Evolutionary conservation across 1,140 invertebrate species (phyloP), one percentile per base, ranked within the genome.

Genomic region (Nautilus pompilius): DNA sequence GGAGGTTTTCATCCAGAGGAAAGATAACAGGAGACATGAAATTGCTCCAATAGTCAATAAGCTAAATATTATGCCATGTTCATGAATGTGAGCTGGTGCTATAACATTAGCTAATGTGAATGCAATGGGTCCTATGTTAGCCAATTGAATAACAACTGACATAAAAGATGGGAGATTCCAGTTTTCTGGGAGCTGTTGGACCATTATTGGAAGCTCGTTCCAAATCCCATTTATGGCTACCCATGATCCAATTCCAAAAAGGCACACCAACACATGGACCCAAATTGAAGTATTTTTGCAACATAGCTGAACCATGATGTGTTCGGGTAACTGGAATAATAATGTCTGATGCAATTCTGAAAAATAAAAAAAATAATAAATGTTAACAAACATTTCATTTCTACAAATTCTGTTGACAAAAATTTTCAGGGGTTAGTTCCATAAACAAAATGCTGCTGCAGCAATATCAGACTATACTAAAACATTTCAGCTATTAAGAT

Each of bases 121-220:
- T 0, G 87, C 53, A 0, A 94, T 70, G 1, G 93, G 90, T 8
- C 92, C 93, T n/a, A 95, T 53, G 82, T 96, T 96, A 0, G 92
- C 93, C 20, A 93, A 82, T 82, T 87, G 92, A 20, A 93, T 87
- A 56, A 92, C 85, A 41, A 95, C 84, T n/a, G 88, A 88, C 76
- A 95, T 87, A 75, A 92, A 90, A 0, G 93, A 91, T 0, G 93
- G 91, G 29, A 98, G 83, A 69, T 83, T 87, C 93, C 94, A 96
- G 75, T 87, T 86, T 85, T 97, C 95, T 0, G 94, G 94, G 33
- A 93, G 87, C n/a, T 58, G 29, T 6, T 65, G 55, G 2, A 94
- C 90, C 58, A 96, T 82, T 51, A 95, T 81, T 0, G 94, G 94
- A 53, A 96, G 82, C 80, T 97, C 92, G 46, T 95, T 90, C 83